Base-by-base conservation (phyloP, 1,140 invertebrate genomes). In the Sycophila sp. region DNA sequence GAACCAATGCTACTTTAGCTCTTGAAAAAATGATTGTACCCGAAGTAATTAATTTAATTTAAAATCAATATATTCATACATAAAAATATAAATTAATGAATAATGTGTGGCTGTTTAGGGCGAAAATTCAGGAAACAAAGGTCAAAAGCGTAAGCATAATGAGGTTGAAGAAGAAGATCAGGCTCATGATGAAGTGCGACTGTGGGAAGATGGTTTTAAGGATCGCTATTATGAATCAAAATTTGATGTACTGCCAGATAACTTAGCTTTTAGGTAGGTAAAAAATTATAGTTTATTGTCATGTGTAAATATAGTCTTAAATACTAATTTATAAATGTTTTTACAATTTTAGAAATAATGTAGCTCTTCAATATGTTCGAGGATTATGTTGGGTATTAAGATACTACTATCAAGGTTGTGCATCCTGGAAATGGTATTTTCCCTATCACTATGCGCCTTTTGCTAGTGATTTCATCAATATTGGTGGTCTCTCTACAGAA, bases 371-470 rank as follows among this genome's bases (percentile, higher is more conserved):
- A 83, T 99, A 99, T 87, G 96, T 98, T 0, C 89, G 92, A 49
- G 98, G 98, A 0, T 87, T 99, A 10, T 98, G 96, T 86, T 99
- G 98, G 98, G 98, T 99, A 7, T 87, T 99, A 15, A 91, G 93
- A 68, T 99, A 99, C 87, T 99, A 99, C 86, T 99, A 99, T 88
- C 98, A 99, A 91, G 98, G 98, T 47, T 99, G 98, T 87, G 94
- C 96, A 22, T 98, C 96, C 2, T 99, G 98, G 98, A 96, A 98
- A 85, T 99, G 98, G 98, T 99, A 98, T 87, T 99, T 97, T 86
- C 98, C 98, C 0, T 99, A 98, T 84, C 98, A 99, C 86, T 99
- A 99, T 89, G 98, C 98, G 2, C 98, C 98, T n/a, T 99, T 99
- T 88, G 98, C 98, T 4, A 99, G 97, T 2, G 98, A 99, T 87